These are phyloP conservation scores for Cydia amplana DNA, from an alignment of 1,140 invertebrate species.

Conservation along the genomic window DNA sequence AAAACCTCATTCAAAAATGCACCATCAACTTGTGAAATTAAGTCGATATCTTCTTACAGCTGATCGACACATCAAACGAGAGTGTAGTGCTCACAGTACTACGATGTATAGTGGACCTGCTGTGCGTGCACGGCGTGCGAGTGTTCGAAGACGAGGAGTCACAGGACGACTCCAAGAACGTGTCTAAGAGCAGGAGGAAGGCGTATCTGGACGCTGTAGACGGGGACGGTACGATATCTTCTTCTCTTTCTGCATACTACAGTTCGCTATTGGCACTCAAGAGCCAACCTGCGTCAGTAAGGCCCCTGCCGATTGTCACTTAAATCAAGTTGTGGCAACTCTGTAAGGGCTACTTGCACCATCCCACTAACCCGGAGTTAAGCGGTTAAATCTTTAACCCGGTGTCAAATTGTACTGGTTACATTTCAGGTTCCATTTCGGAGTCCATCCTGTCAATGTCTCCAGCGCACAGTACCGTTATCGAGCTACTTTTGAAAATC, in stretches of 20 bases:
- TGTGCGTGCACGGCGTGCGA: slow-evolving; percentile 70
- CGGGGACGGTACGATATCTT: slow-evolving; percentile 51
- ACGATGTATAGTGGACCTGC: slow-evolving; percentile 66
- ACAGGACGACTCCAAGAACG: slow-evolving; percentile 43
- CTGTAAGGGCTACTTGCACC: no score
- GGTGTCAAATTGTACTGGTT: no score
- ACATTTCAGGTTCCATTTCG: slow-evolving; percentile 54
- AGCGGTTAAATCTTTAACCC: no score
- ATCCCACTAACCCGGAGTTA: no score
- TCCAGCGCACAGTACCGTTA: slow-evolving; percentile 65
- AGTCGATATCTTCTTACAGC: slow-evolving; percentile 43
- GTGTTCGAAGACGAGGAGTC: slow-evolving; percentile 67
- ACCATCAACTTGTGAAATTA: not conserved
- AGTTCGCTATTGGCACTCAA: no score
- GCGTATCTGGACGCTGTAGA: slow-evolving; percentile 43
- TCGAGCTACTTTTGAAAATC: slow-evolving; percentile 69
- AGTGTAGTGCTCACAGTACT: slow-evolving; percentile 59
- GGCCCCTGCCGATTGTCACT: no score
- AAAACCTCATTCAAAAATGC: not conserved
- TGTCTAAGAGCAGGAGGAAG: slow-evolving; percentile 46
- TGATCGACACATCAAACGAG: slow-evolving; percentile 66
- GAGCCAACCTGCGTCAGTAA: no score
- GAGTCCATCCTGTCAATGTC: slow-evolving; percentile 59
- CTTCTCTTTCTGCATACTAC: no score
- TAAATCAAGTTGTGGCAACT: no score